A percentile compares a stretch with the other conserved stretches of the same genome.
phyloP scores from a whole-genome alignment of 2,888 invertebrate genomes.

The Eupithecia exiguata region DNA sequence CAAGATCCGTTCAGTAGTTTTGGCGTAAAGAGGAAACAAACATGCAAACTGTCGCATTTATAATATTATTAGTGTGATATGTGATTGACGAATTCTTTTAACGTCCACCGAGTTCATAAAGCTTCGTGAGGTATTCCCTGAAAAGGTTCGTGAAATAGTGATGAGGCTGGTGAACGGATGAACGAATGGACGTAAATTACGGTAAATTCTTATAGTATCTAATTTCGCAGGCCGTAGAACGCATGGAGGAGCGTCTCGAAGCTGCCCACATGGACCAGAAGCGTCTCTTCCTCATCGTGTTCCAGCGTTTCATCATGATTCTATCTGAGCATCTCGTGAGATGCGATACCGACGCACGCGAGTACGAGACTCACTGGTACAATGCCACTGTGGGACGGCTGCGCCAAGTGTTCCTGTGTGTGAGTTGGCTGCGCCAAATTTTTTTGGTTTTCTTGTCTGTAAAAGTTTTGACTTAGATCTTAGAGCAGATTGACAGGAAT shows the following conservation, averaged over 20 bases:
- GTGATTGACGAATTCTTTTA: no score
- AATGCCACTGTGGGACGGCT: constrained; percentile 97
- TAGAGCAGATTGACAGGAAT: no score
- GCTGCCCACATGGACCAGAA: constrained; percentile 98
- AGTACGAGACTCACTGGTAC: constrained; percentile 98
- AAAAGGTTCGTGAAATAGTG: no score
- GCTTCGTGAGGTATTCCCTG: no score
- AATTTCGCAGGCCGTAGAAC: constrained; percentile 91
- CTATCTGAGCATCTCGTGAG: constrained; percentile 97
- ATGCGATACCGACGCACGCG: constrained; percentile 96
- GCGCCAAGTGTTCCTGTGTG: constrained; percentile 96
- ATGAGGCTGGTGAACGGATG: neutral
- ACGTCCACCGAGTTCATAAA: no score
- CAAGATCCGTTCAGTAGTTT: no score
- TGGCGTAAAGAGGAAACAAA: no score
- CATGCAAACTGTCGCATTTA: no score
- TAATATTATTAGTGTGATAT: no score
- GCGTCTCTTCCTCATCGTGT: constrained; percentile 97
- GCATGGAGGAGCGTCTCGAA: constrained; percentile 97
- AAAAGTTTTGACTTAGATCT: no score
- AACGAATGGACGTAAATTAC: no score
- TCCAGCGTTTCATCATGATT: constrained; percentile 99
- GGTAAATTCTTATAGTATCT: neutral
- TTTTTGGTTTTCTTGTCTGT: neutral
- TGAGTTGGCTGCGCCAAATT: constrained; percentile 73